Percentiles rank a stretch among this genome's conserved stretches.
phyloP scores from a whole-genome alignment of 2,113 vertebrate genomes.

The Stegostoma tigrinum region DNA sequence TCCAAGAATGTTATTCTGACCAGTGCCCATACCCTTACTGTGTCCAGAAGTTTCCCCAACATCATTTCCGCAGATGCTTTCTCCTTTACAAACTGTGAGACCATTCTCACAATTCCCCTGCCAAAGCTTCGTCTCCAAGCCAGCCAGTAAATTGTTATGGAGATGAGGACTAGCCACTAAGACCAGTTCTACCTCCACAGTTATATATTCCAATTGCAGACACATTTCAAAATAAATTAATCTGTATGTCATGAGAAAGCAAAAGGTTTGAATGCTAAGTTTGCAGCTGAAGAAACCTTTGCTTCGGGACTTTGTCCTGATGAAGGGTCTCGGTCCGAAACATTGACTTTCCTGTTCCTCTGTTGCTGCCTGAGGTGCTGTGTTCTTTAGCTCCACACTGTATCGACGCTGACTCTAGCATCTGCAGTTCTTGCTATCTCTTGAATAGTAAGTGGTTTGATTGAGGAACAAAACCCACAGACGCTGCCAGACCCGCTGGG shows the following conservation, averaged over 20 bases:
- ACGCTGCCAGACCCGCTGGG: no score
- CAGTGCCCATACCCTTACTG: neutral
- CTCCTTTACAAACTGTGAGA: neutral
- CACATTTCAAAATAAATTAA: neutral
- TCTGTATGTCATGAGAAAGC: neutral
- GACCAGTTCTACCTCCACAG: neutral
- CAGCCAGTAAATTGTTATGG: neutral
- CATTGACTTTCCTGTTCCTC: no score
- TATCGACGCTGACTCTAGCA: no score
- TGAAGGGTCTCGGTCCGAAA: no score
- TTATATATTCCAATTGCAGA: neutral
- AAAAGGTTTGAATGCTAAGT: neutral
- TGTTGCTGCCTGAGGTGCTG: no score
- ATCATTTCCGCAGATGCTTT: neutral
- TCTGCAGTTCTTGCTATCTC: no score
- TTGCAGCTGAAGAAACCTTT: no score
- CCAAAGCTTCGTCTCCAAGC: neutral
- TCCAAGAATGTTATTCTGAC: neutral
- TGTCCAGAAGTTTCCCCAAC: neutral
- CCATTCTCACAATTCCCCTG: neutral
- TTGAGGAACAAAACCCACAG: no score
- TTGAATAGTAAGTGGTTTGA: no score
- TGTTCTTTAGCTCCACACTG: no score
- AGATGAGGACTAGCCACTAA: neutral
- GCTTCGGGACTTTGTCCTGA: no score